These are phyloP conservation scores for Cerceris rybyensis DNA, from an alignment of 2,888 invertebrate genomes.

Conservation along the genomic window DNA sequence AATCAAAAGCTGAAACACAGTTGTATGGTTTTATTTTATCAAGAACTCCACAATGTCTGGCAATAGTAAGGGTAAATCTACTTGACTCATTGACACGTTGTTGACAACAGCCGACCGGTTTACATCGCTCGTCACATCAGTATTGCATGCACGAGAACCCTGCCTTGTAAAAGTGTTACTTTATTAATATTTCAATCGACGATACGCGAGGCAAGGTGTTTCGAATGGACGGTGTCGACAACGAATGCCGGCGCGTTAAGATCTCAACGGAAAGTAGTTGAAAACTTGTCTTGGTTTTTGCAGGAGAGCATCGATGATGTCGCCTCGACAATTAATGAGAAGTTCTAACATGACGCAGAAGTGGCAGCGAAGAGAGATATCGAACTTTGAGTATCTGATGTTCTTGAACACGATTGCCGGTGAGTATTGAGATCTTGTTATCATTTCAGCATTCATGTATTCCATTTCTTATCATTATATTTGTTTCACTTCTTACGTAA, in stretches of 20 bases:
- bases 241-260: no score
- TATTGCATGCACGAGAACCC: no score
- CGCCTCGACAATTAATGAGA: slow-evolving; percentile 98
- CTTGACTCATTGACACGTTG: background rate
- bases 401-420: slow-evolving; percentile 99
- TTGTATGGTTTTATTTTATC: background rate
- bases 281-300: slow-evolving; percentile 55
- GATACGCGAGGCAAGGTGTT: no score
- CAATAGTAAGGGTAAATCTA: background rate
- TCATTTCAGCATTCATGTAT: no score
- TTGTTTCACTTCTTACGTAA: no score
- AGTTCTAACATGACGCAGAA: slow-evolving; percentile 99
- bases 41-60: background rate
- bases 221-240: no score
- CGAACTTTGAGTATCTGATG: slow-evolving; percentile 99
- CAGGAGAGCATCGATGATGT: slow-evolving; percentile 98
- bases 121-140: background rate
- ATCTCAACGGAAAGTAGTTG: background rate
- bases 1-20: background rate
- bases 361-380: slow-evolving; percentile 99
- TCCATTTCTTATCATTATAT: no score
- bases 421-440: slow-evolving; percentile 80
- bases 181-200: background rate
- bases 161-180: no score
- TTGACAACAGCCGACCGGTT: background rate